Evolutionary conservation across 1,140 invertebrate species (phyloP).

Genomic region (Helicoverpa armigera): DNA sequence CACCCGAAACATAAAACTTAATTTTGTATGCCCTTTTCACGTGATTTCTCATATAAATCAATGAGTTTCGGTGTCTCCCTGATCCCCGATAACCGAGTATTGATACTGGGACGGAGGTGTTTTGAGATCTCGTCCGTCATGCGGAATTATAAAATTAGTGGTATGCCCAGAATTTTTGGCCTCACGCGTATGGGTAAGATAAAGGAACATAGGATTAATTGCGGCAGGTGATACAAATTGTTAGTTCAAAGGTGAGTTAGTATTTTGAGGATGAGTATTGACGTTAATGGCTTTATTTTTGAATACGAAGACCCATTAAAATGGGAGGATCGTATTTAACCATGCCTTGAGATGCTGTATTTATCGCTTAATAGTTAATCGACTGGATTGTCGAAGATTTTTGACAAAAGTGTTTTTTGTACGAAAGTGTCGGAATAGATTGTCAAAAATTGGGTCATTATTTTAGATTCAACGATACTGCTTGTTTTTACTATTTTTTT

Average conservation of each 20-base stretch:
- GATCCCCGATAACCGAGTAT: slow-evolving; percentile 77
- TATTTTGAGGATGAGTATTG: background rate
- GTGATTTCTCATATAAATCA: slow-evolving; percentile 81
- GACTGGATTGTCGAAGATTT: background rate
- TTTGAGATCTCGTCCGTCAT: slow-evolving; percentile 69
- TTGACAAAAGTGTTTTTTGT: background rate
- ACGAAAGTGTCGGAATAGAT: background rate
- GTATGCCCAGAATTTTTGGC: slow-evolving; percentile 54
- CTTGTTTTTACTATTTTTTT: no score
- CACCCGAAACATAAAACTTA: background rate
- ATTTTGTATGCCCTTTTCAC: slow-evolving; percentile 21
- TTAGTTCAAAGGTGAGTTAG: slow-evolving; percentile 9
- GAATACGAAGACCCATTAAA: background rate
- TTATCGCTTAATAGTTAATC: no score
- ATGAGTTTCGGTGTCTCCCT: slow-evolving; percentile 64
- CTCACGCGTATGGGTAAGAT: slow-evolving; percentile 10
- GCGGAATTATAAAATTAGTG: slow-evolving; percentile 68
- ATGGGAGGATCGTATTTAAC: background rate
- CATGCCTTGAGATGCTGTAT: background rate
- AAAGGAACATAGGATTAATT: slow-evolving; percentile 10
- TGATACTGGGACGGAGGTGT: slow-evolving; percentile 77
- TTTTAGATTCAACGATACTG: no score
- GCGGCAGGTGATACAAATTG: slow-evolving; percentile 19
- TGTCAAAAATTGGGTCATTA: background rate
- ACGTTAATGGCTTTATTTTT: slow-evolving; percentile 15